These are phyloP conservation scores for Accipiter cooperii DNA, from an alignment of 2,113 vertebrate species.

Conservation along the genomic window DNA sequence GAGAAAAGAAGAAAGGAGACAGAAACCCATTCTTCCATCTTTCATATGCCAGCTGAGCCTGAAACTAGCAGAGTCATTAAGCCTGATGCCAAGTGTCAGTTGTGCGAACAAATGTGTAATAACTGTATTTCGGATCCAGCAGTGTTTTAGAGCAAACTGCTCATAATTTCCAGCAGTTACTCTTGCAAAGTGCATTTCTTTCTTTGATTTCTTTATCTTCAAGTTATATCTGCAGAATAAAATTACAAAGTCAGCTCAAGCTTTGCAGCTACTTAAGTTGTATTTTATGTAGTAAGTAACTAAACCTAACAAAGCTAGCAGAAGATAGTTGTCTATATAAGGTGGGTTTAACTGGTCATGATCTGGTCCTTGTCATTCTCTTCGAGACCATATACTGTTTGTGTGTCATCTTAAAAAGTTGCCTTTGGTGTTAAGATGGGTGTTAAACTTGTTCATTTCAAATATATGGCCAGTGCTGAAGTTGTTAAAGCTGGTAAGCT, in stretches of 20 bases:
- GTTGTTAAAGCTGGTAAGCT: background rate
- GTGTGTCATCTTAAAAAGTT: background rate
- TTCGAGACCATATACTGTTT: background rate
- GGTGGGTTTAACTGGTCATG: background rate
- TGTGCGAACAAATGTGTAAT: background rate
- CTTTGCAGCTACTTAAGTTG: background rate
- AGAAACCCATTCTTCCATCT: background rate
- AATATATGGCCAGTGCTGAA: background rate
- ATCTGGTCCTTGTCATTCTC: background rate
- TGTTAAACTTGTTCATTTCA: background rate
- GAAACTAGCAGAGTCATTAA: background rate
- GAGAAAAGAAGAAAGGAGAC: background rate
- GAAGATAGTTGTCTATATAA: background rate
- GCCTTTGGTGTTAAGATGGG: background rate
- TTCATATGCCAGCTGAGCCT: background rate
- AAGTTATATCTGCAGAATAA: background rate
- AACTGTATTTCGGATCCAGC: background rate
- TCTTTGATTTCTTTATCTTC: background rate
- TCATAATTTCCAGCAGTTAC: slow-evolving; percentile 10
- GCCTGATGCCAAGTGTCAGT: background rate
- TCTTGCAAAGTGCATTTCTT: background rate
- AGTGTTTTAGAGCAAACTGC: background rate
- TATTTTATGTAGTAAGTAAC: background rate
- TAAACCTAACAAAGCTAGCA: background rate
- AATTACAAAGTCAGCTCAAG: background rate